phyloP scores from a whole-genome alignment of 1,140 invertebrate species.

The Cataglyphis hispanica region DNA sequence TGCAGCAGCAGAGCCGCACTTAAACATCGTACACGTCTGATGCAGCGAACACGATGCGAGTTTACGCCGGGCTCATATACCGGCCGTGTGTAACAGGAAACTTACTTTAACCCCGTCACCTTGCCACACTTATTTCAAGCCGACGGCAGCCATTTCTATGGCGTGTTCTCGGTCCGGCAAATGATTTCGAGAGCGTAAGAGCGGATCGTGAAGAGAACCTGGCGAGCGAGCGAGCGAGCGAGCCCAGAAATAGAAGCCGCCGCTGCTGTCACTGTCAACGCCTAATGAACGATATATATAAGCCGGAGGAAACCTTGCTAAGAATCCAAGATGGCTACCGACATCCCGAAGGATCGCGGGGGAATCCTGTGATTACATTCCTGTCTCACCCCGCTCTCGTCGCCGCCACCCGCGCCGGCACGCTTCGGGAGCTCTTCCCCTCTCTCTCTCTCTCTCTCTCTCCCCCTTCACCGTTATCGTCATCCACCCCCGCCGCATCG shows the following conservation, averaged over 20 bases:
- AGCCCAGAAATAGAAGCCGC: conserved; percentile 70
- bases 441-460: too few species aligned
- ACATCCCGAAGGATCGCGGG: conserved; percentile 79
- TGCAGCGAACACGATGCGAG: conserved; percentile 65
- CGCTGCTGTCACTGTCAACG: conserved; percentile 80
- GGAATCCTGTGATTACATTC: conserved; percentile 83
- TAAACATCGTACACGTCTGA: conserved; percentile 64
- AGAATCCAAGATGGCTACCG: conserved; percentile 82
- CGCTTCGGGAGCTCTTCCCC: conserved; percentile 71
- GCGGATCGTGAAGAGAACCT: conserved; percentile 22
- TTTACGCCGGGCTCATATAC: conserved; percentile 71
- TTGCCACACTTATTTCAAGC: conserved; percentile 74
- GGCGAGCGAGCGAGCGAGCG: conserved; percentile 24
- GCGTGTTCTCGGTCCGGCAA: conserved; percentile 32
- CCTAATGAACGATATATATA: conserved; percentile 82
- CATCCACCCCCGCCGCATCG: conserved; percentile 68
- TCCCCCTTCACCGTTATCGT: conserved; percentile 51
- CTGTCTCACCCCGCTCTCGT: conserved; percentile 74
- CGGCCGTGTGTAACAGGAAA: conserved; percentile 70
- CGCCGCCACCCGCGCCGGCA: conserved; percentile 66
- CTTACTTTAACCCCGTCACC: conserved; percentile 74
- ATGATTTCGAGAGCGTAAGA: conserved; percentile 67
- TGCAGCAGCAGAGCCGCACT: conserved; percentile 2
- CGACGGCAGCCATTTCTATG: conserved; percentile 66
- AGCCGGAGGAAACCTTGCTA: conserved; percentile 73